Evolutionary conservation across 2,113 vertebrate species (phyloP).

Genomic region (Symphodus melops): DNA sequence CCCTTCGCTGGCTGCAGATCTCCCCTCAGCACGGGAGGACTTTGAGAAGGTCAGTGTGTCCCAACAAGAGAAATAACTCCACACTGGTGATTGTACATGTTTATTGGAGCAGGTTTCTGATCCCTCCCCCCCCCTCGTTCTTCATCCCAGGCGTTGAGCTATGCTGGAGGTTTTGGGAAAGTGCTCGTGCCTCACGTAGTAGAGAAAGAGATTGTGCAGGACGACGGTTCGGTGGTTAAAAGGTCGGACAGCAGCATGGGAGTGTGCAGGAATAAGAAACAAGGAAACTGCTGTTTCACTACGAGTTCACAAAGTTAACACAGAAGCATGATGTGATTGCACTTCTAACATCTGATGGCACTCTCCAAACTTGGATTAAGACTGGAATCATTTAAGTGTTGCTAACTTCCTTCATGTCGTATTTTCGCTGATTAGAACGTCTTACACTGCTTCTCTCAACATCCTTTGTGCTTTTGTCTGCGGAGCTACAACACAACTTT

Average conservation of each 20-base stretch:
- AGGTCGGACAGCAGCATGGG: constrained; percentile 89
- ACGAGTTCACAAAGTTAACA: not conserved
- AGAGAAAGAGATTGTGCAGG: constrained; percentile 88
- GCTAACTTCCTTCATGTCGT: no score
- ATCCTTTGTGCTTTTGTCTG: no score
- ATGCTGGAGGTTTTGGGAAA: constrained; percentile 87
- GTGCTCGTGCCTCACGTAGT: constrained; percentile 88
- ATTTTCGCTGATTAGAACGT: no score
- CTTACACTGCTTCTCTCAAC: no score
- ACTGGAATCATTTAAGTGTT: not conserved
- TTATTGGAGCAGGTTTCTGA: not conserved
- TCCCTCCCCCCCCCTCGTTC: constrained; percentile 14
- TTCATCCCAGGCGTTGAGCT: constrained; percentile 89
- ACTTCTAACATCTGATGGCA: not conserved
- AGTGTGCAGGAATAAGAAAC: constrained; percentile 14
- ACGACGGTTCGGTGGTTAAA: constrained; percentile 94
- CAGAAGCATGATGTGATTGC: constrained; percentile 31
- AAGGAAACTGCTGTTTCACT: not conserved
- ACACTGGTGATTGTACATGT: not conserved
- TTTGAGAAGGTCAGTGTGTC: constrained; percentile 90
- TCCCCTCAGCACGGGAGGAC: constrained; percentile 95
- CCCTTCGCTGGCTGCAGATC: constrained; percentile 88
- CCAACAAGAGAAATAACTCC: no score
- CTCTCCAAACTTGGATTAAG: not conserved
- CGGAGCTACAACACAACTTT: no score